These are phyloP conservation scores for Cataglyphis altisquamis DNA, from an alignment of 2,888 invertebrate species.

Conservation along the genomic window DNA sequence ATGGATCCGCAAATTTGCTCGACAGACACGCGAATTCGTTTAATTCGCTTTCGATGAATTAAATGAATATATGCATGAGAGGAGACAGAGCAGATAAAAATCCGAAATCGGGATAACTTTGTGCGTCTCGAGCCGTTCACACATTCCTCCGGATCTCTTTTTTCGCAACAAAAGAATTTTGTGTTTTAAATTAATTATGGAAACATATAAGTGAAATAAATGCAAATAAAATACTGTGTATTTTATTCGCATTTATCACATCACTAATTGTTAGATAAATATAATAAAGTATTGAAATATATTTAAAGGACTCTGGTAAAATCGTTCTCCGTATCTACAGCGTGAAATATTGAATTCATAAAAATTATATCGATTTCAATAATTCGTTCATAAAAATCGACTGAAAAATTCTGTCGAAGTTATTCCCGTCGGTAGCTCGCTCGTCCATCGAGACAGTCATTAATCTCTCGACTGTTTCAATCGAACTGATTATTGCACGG, in stretches of 20 bases:
- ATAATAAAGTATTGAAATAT: not conserved
- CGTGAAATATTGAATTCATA: not conserved
- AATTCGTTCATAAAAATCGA: not conserved
- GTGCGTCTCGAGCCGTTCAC: not conserved
- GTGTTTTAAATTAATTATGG: not conserved
- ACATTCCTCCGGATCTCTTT: not conserved
- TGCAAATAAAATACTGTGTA: not conserved
- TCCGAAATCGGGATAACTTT: not conserved
- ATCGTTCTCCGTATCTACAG: not conserved
- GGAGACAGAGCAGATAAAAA: not conserved
- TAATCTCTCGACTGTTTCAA: conserved; percentile 51
- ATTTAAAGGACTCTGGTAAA: not conserved
- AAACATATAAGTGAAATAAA: not conserved
- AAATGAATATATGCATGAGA: conserved; percentile 51
- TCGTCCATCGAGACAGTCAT: conserved; percentile 3
- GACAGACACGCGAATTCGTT: conserved; percentile 1
- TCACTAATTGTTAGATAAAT: not conserved
- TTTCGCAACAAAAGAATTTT: not conserved
- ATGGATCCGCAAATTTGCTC: conserved; percentile 43
- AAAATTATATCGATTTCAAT: not conserved
- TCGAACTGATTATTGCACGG: conserved; percentile 50
- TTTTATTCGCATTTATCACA: not conserved
- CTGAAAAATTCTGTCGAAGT: conserved; percentile 9
- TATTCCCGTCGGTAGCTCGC: not conserved
- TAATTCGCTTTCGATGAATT: conserved; percentile 44